phyloP scores from a whole-genome alignment of 1,140 invertebrate species.

The Anoplophora glabripennis region DNA sequence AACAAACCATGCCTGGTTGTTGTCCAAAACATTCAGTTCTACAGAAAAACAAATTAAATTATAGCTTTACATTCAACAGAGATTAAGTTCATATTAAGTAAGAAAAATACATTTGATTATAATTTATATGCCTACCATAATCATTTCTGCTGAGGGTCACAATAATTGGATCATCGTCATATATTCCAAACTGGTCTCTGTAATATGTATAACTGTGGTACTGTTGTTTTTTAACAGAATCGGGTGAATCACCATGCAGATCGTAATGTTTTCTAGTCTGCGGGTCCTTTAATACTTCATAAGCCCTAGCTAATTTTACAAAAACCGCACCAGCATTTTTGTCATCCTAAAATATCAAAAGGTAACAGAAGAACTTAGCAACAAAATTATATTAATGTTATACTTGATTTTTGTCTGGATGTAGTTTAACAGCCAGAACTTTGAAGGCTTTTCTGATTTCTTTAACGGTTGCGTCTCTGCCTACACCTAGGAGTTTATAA shows the following conservation, averaged over 20 bases:
- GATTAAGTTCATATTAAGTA: no score
- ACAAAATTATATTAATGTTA: constrained; percentile 32
- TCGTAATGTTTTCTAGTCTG: constrained; percentile 78
- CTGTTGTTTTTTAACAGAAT: constrained; percentile 56
- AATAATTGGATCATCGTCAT: constrained; percentile 82
- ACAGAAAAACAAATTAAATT: no score
- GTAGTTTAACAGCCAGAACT: constrained; percentile 71
- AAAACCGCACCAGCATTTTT: constrained; percentile 72
- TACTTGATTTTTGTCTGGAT: constrained; percentile 85
- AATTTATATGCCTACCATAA: constrained; percentile 68
- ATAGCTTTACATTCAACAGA: no score
- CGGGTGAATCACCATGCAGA: constrained; percentile 71
- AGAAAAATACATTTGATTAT: no score
- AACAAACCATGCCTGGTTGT: constrained; percentile 74
- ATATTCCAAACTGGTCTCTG: constrained; percentile 81
- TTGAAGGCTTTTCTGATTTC: constrained; percentile 83
- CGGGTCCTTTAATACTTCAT: constrained; percentile 82
- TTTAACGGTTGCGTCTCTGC: constrained; percentile 65
- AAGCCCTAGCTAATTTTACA: constrained; percentile 73
- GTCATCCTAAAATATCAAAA: constrained; percentile 58
- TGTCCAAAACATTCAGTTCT: constrained; percentile 48
- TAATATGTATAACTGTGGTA: constrained; percentile 84
- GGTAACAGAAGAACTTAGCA: neutral
- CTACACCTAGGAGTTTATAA: constrained; percentile 71
- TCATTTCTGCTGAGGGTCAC: constrained; percentile 70